Conservation (phyloP, 2,113 vertebrate species). For the Polypterus senegalus region DNA sequence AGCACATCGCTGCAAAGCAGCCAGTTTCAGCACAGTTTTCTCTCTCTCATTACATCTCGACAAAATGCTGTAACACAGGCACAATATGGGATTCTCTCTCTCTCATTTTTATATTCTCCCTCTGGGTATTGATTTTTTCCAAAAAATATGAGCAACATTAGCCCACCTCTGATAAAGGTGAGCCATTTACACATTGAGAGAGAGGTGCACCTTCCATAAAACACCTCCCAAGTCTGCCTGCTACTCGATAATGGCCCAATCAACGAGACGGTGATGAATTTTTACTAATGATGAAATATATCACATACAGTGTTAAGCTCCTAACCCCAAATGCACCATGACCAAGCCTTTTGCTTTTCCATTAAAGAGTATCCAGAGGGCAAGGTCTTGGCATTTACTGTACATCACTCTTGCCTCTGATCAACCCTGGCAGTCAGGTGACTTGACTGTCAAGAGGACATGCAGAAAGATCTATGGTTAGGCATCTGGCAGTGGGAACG, state of each 20-base stretch:
- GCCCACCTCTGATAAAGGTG: not conserved
- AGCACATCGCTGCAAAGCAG: too few relatives aligned
- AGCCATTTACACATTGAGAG: not conserved
- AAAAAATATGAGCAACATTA: not conserved
- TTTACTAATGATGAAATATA: constrained; percentile 3
- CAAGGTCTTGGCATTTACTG: not conserved
- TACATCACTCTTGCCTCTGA: not conserved
- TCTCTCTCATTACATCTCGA: too few relatives aligned
- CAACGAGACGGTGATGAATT: constrained; percentile 9
- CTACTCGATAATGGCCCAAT: constrained; percentile 10
- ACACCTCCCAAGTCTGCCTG: constrained; percentile 2
- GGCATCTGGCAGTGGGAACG: too few relatives aligned
- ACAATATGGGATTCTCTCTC: too few relatives aligned
- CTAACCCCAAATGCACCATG: not conserved
- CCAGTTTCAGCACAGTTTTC: too few relatives aligned
- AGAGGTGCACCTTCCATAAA: constrained; percentile 8
- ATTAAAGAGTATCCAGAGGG: not conserved
- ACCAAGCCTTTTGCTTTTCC: not conserved
- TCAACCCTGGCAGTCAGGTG: not conserved
- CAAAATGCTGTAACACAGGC: too few relatives aligned
- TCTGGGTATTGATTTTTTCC: not conserved
- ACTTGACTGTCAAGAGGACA: not conserved
- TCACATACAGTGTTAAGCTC: not conserved
- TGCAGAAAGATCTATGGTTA: too few relatives aligned
- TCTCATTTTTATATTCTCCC: too few relatives aligned